These are phyloP conservation scores for Drosophila santomea DNA, from an alignment of 1,140 invertebrate species.

Conservation along the genomic window DNA sequence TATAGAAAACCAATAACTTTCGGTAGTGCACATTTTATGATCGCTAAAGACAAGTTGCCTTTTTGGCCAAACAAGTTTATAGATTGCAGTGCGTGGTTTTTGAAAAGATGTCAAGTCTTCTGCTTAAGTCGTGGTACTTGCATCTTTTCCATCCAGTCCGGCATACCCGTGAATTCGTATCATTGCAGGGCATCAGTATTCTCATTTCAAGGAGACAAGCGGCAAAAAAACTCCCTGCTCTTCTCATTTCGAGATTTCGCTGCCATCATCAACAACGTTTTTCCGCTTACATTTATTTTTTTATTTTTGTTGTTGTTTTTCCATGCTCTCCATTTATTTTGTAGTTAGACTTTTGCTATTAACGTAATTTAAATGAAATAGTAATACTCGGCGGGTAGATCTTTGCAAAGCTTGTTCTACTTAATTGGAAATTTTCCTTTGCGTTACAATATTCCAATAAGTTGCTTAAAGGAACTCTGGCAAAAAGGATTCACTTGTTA, in stretches of 20 bases:
- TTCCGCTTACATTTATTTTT: neutral
- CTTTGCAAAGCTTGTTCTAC: constrained; percentile 9
- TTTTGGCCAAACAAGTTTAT: too few species aligned
- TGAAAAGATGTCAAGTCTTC: too few species aligned
- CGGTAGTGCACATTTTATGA: neutral
- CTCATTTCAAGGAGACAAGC: constrained; percentile 42
- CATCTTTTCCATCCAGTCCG: too few species aligned
- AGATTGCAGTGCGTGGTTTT: too few species aligned
- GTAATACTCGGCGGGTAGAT: constrained; percentile 22
- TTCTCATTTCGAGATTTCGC: constrained; percentile 37
- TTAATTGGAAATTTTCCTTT: constrained; percentile 19
- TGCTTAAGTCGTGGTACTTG: neutral
- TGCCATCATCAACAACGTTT: constrained; percentile 46
- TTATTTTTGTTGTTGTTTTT: constrained; percentile 19
- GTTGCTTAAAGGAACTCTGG: neutral
- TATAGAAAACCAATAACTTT: neutral
- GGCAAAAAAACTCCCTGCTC: constrained; percentile 27
- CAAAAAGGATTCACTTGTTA: neutral
- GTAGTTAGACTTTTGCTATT: constrained; percentile 33
- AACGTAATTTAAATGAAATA: constrained; percentile 50
- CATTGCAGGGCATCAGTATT: constrained; percentile 24
- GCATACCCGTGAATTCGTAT: neutral
- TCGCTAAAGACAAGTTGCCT: too few species aligned
- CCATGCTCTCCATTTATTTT: constrained; percentile 31
- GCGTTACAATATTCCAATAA: neutral